Evolutionary conservation across 1,140 invertebrate species (phyloP).

Genomic region (Drosophila tropicalis): DNA sequence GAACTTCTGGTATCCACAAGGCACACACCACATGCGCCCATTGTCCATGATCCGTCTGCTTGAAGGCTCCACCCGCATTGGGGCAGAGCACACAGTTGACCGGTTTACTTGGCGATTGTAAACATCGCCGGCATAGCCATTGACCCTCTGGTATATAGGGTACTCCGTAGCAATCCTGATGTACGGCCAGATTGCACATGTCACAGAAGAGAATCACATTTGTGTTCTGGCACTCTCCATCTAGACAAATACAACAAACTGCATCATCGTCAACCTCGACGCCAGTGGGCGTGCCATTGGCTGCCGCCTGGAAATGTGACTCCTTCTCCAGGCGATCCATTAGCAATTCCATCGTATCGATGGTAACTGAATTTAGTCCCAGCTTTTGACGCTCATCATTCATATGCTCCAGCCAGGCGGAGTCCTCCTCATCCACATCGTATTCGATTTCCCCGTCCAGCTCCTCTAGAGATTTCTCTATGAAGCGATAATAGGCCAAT

Average conservation of each 20-base stretch:
- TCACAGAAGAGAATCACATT: slow-evolving; percentile 95
- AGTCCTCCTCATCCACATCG: slow-evolving; percentile 99
- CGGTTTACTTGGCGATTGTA: slow-evolving; percentile 97
- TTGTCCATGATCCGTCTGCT: slow-evolving; percentile 97
- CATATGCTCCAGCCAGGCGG: slow-evolving; percentile 94
- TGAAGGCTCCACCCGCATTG: slow-evolving; percentile 98
- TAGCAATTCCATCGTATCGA: slow-evolving; percentile 95
- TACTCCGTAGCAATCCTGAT: slow-evolving; percentile 99
- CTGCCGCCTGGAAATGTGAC: slow-evolving; percentile 92
- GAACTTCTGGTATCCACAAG: slow-evolving; percentile 99
- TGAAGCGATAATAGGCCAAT: slow-evolving; percentile 94
- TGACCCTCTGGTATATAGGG: slow-evolving; percentile 99
- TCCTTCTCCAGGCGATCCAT: slow-evolving; percentile 99
- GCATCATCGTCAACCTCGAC: slow-evolving; percentile 97
- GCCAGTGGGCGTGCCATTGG: slow-evolving; percentile 86
- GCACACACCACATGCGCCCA: slow-evolving; percentile 99
- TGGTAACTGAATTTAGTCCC: slow-evolving; percentile 88
- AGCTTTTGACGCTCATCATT: slow-evolving; percentile 91
- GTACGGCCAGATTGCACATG: slow-evolving; percentile 99
- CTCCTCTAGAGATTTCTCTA: slow-evolving; percentile 97
- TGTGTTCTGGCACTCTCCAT: slow-evolving; percentile 92
- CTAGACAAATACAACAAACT: slow-evolving; percentile 97
- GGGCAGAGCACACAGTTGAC: slow-evolving; percentile 99
- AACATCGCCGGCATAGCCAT: slow-evolving; percentile 97
- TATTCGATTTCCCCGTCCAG: slow-evolving; percentile 97